Percentiles rank a stretch among this genome's conserved stretches.
phyloP scores from a whole-genome alignment of 2,888 invertebrate genomes.

The Empis livida region DNA sequence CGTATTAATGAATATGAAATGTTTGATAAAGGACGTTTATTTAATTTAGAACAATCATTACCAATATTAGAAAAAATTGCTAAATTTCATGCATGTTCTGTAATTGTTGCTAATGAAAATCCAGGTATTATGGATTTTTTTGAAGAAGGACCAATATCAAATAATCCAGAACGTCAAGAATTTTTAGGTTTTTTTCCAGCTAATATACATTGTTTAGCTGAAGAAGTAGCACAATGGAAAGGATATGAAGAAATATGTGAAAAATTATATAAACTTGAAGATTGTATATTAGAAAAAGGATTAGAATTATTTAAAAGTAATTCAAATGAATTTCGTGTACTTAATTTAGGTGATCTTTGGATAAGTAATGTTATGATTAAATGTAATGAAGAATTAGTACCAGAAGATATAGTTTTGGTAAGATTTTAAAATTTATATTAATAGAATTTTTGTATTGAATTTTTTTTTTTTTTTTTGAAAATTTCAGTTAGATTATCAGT shows the following conservation, averaged over 20 bases:
- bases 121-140: constrained; percentile 28
- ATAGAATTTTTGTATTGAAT: too few relatives aligned
- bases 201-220: constrained; percentile 29
- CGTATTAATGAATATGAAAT: constrained; percentile 40
- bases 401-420: constrained; percentile 30
- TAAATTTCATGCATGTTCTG: constrained; percentile 43
- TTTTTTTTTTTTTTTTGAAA: too few relatives aligned
- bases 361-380: constrained; percentile 32
- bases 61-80: constrained; percentile 41
- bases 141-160: constrained; percentile 28
- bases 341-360: constrained; percentile 32
- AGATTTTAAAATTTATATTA: constrained; percentile 6
- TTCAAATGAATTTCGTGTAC: constrained; percentile 24
- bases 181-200: constrained; percentile 30
- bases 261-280: constrained; percentile 29
- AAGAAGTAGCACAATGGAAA: constrained; percentile 29
- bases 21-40: constrained; percentile 39
- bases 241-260: constrained; percentile 30
- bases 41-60: constrained; percentile 41
- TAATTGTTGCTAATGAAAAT: constrained; percentile 23
- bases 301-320: constrained; percentile 25
- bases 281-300: constrained; percentile 27
- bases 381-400: constrained; percentile 25
- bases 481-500: constrained; percentile 29
- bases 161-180: constrained; percentile 30